phyloP scores from a whole-genome alignment of 1,140 invertebrate species.

The Ostrea denselamellosa region DNA sequence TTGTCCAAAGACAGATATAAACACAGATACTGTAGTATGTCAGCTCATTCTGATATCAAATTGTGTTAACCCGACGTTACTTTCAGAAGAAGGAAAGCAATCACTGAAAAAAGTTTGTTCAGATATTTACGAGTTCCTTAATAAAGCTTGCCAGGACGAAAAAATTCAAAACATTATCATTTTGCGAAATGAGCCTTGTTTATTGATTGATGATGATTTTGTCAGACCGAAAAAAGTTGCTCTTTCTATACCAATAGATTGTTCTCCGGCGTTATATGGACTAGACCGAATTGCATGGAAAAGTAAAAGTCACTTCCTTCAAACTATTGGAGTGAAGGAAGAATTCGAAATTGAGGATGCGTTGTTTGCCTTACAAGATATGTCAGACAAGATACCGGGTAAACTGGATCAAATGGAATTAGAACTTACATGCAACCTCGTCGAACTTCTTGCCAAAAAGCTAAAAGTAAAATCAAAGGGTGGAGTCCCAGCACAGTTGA shows the following conservation, averaged over 20 bases:
- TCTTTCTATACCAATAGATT: background rate
- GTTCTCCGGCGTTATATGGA: background rate
- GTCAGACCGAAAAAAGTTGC: background rate
- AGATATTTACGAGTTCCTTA: background rate
- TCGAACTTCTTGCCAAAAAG: background rate
- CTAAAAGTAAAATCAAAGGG: background rate
- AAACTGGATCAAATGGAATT: background rate
- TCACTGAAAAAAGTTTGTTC: background rate
- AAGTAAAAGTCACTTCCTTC: background rate
- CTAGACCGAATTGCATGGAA: background rate
- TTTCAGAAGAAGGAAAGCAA: background rate
- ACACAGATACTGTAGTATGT: background rate
- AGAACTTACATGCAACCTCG: background rate
- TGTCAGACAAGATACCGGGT: background rate
- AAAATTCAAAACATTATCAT: background rate
- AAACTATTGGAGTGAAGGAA: background rate
- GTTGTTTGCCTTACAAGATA: background rate
- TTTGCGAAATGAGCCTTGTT: background rate
- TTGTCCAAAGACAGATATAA: background rate
- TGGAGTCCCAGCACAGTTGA: slow-evolving; percentile 13
- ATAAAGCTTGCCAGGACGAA: background rate
- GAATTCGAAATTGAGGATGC: background rate
- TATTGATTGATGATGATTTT: background rate
- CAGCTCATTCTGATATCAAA: background rate
- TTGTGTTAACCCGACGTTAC: background rate